A percentile compares a stretch with the other conserved stretches of the same genome.
phyloP scores from a whole-genome alignment of 1,140 invertebrate genomes.

The Zaprionus ornatus region DNA sequence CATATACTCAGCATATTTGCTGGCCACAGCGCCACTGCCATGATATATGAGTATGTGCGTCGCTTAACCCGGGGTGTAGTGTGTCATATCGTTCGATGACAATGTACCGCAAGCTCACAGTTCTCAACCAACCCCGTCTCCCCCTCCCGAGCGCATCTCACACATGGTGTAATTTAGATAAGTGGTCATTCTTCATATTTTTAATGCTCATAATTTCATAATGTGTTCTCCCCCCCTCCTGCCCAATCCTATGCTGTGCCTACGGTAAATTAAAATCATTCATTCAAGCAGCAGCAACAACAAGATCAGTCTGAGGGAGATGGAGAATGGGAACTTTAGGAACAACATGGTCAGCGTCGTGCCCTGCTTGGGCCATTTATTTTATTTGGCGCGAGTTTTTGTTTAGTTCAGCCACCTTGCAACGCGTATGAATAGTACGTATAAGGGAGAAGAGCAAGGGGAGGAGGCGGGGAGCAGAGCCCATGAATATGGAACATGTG shows the following conservation, averaged over 20 bases:
- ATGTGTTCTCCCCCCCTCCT: constrained; percentile 52
- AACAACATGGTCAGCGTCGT: constrained; percentile 80
- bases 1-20: constrained; percentile 80
- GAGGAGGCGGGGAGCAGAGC: background rate
- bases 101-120: constrained; percentile 29
- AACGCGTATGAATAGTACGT: constrained; percentile 35
- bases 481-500: constrained; percentile 75
- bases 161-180: constrained; percentile 83
- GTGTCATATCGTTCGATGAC: constrained; percentile 70
- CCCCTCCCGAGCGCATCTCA: constrained; percentile 23
- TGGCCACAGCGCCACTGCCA: constrained; percentile 26
- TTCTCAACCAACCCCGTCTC: background rate
- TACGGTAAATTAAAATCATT: constrained; percentile 62
- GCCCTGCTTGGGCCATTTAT: constrained; percentile 58
- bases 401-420: constrained; percentile 64
- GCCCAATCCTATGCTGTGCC: constrained; percentile 7
- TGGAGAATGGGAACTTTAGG: background rate
- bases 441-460: background rate
- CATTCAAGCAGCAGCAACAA: constrained; percentile 49
- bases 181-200: constrained; percentile 82
- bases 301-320: background rate
- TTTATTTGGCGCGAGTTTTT: constrained; percentile 67
- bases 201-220: constrained; percentile 84
- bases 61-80: constrained; percentile 47
- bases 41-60: constrained; percentile 62